Conservation (phyloP, 2,888 invertebrate species). For the Alviniconcha strummeri region DNA sequence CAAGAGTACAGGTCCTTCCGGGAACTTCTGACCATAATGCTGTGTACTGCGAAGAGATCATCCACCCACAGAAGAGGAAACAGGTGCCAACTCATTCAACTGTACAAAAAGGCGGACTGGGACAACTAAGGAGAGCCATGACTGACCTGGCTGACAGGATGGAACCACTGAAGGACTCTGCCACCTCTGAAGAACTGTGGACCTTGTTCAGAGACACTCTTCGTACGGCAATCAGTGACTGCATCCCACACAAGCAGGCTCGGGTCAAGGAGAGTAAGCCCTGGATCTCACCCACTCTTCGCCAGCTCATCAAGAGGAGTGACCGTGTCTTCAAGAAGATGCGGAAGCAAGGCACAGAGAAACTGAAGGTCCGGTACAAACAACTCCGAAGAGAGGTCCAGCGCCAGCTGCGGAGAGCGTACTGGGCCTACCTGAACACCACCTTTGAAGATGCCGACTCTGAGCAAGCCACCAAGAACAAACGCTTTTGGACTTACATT, state of each 20-base stretch:
- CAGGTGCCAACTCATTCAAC: neutral
- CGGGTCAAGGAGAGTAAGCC: neutral
- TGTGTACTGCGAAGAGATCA: neutral
- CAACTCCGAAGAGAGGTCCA: neutral
- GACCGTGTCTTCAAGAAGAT: conserved; percentile 4
- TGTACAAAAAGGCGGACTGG: neutral
- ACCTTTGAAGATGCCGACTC: neutral
- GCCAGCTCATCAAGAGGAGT: neutral
- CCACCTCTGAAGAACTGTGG: no score
- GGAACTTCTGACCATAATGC: conserved; percentile 4
- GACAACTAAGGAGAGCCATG: neutral
- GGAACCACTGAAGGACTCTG: neutral
- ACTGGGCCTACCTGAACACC: neutral
- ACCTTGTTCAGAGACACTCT: neutral
- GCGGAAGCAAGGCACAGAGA: conserved; percentile 15
- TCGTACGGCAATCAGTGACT: neutral
- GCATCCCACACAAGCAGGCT: neutral
- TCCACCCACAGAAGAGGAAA: neutral
- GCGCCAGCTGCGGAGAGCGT: neutral
- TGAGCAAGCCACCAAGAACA: neutral
- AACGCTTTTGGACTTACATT: neutral
- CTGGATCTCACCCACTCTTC: neutral
- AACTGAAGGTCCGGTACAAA: neutral
- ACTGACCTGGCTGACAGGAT: neutral
- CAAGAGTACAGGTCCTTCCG: neutral